phyloP scores from a whole-genome alignment of 2,113 vertebrate genomes.

The Dicentrarchus labrax region DNA sequence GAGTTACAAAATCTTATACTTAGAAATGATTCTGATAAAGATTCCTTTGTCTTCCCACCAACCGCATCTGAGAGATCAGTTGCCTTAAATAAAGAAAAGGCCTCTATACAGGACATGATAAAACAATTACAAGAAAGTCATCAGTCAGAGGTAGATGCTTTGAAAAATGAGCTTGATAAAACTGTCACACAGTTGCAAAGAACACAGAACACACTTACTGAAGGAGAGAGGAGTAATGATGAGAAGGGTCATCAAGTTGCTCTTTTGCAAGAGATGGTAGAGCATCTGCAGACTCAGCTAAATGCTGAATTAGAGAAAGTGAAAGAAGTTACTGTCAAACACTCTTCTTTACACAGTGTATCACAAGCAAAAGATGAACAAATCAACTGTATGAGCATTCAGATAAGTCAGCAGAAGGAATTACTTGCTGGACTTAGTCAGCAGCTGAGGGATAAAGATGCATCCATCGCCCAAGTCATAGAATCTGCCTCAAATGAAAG shows the following conservation, averaged over 20 bases:
- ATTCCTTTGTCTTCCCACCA: constrained; percentile 57
- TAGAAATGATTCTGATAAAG: constrained; percentile 52
- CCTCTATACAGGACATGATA: constrained; percentile 65
- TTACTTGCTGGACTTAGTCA: constrained; percentile 86
- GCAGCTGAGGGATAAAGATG: constrained; percentile 88
- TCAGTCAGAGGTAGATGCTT: constrained; percentile 60
- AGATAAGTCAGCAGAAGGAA: constrained; percentile 88
- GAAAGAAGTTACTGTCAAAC: constrained; percentile 66
- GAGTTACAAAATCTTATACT: constrained; percentile 73
- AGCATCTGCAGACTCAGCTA: constrained; percentile 71
- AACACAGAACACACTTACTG: constrained; percentile 66
- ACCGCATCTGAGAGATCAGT: constrained; percentile 64
- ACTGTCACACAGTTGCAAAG: constrained; percentile 57
- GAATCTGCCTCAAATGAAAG: constrained; percentile 87
- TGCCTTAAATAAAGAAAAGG: constrained; percentile 51
- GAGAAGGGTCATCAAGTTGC: constrained; percentile 66
- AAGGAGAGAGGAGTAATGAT: constrained; percentile 67
- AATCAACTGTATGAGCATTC: constrained; percentile 79
- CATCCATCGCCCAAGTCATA: constrained; percentile 84
- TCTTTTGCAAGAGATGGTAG: constrained; percentile 75
- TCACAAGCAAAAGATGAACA: constrained; percentile 80
- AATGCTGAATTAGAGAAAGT: constrained; percentile 64
- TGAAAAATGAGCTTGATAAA: constrained; percentile 71
- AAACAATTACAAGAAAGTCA: constrained; percentile 67
- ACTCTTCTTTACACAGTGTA: constrained; percentile 67